phyloP scores from a whole-genome alignment of 2,797 vertebrate species.

The Bovichtus diacanthus region DNA sequence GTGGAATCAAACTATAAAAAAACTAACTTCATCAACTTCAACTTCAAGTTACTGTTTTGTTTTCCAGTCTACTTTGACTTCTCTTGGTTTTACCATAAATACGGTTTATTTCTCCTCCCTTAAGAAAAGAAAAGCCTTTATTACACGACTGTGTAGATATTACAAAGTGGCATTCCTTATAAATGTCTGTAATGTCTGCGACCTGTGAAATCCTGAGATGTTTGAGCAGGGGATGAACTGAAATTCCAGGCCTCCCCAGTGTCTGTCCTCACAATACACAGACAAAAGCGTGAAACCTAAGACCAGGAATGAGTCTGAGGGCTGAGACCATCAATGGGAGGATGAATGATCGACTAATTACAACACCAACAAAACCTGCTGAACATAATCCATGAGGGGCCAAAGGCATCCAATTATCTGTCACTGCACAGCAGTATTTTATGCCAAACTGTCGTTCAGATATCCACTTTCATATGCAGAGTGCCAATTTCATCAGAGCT shows the following conservation, averaged over 20 bases:
- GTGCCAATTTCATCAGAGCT: constrained; percentile 21
- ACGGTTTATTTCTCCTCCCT: not conserved
- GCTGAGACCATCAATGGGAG: constrained; percentile 60
- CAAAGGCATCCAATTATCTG: constrained; percentile 50
- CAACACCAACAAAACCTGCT: constrained; percentile 65
- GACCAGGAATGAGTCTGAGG: constrained; percentile 48
- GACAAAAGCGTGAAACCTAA: constrained; percentile 72
- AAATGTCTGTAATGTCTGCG: not conserved
- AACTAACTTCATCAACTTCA: not conserved
- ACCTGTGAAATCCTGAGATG: constrained; percentile 33
- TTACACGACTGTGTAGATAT: not conserved
- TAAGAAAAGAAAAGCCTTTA: not conserved
- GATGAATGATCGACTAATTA: constrained; percentile 73
- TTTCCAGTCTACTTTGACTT: not conserved
- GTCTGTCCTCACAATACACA: constrained; percentile 52
- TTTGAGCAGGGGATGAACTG: constrained; percentile 31
- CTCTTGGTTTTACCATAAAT: not conserved
- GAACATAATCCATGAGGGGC: constrained; percentile 62
- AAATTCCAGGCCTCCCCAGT: constrained; percentile 55
- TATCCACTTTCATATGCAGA: constrained; percentile 37
- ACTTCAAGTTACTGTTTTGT: not conserved
- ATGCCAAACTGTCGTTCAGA: constrained; percentile 17
- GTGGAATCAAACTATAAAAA: not conserved
- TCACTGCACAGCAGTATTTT: constrained; percentile 23
- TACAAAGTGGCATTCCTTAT: not conserved